Evolutionary conservation across 2,797 vertebrate genomes (phyloP), one percentile per base, ranked within the genome.

Genomic region (Anguilla megastoma): DNA sequence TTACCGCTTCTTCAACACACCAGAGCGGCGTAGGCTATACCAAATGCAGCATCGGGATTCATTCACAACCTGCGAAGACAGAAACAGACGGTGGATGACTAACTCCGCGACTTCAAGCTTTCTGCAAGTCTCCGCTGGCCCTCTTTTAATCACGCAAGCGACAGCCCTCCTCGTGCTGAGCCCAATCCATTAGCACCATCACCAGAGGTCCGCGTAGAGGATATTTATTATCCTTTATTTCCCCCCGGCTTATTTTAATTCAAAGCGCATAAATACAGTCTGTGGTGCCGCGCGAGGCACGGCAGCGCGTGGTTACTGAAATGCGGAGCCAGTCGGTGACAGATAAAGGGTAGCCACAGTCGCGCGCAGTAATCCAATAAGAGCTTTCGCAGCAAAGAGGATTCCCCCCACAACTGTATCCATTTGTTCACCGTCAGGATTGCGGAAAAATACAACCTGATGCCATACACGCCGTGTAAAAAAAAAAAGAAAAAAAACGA

Each of bases 31-130:
- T 92, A 66, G 60, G 58, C 58, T 60, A 89, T 18, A 90, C 87
- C 90, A 90, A 90, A 56, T 88, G 36, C 88, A 90, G 91, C 89
- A 30, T 92, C 92, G 89, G 90, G 94, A 94, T 95, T 95, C 93
- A 91, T 95, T 94, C 92, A 93, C 91, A 94, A 95, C 92, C 96
- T 97, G 93, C 87, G 92, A 94, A 95, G 94, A 95, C 5, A 95
- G 94, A 94, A 94, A 88, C 89, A 92, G 92, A 93, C 93, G 92
- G 94, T 92, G 91, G 92, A 94, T 96, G 94, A 95, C 92, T 95
- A 96, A 95, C 85, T 92, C 91, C 90, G 94, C 89, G 92, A 88
- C 93, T 90, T 90, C 88, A 92, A 76, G 90, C 92, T 91, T 87
- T 92, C 92, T 90, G 93, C 92, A 95, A 95, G 95, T 94, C 92